Evolutionary conservation across 2,888 invertebrate species (phyloP), one percentile per base, ranked within the genome.

Genomic region (Chaetogeoica ovagalla): DNA sequence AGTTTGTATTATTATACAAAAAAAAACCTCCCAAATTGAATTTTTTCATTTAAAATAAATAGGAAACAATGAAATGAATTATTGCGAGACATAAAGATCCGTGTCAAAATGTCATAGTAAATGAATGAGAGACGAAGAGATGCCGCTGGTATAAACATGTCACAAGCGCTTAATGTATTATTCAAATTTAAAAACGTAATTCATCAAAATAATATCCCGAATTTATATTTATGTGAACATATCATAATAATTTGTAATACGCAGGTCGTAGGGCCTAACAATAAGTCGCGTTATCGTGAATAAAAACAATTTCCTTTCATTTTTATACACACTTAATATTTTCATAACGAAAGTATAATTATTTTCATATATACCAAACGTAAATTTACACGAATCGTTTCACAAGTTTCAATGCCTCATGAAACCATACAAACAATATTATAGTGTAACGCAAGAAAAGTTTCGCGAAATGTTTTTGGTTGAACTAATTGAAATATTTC

Each of bases 131-230:
- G 30, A 4, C 30, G 30, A 30, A 30, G 30, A 30, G 30, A 30
- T 30, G 63, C 9, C 17, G 37, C n/a, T 30, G 30, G 55, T 63
- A 74, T 63, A 30, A 63, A 73, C 52, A 21, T 74, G 63, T 63
- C 63, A 74, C 37, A 55, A 65, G 21, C 21, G 21, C 55, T 65
- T 65, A 74, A 65, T 63, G 63, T 74, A 65, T 65, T 55, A 63
- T 74, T 65, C 55, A 37, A 52, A 65, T 55, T 17, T 39, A 65
- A 65, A 74, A 63, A 73, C 30, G 52, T 52, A 73, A 55, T 73
- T 63, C n/a, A 15, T 73, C 73, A 63, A 63, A 73, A 73, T 30
- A 48, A 62, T 62, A 52, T 30, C 59, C 39, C 17, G n/a, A 60
- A 71, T 71, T 59, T 21, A 60, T 17, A 43, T 71, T 71, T 71